phyloP scores from a whole-genome alignment of 2,113 vertebrate species.

The Benitochromis conjunctus region DNA sequence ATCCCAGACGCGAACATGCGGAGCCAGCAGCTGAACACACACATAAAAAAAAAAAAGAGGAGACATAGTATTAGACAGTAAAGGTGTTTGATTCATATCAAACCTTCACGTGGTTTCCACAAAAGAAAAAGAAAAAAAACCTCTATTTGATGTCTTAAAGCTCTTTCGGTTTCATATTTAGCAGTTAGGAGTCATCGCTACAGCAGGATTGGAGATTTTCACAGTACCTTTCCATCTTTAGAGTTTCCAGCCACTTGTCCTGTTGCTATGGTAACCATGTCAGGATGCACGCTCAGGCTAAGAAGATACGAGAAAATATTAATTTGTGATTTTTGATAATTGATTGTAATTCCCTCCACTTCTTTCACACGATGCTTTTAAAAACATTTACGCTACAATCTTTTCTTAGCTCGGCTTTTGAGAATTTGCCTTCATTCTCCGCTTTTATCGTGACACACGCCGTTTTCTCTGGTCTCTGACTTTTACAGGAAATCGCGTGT shows the following conservation, averaged over 20 bases:
- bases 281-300: constrained; percentile 88
- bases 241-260: constrained; percentile 89
- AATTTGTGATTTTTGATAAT: neutral
- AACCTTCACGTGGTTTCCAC: neutral
- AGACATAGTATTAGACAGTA: too few species aligned
- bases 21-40: constrained; percentile 71
- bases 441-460: neutral
- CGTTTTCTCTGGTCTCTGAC: neutral
- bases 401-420: neutral
- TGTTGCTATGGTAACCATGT: constrained; percentile 91
- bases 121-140: neutral
- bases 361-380: neutral
- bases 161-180: neutral
- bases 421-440: too few species aligned
- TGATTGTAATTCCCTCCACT: neutral
- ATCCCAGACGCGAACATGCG: constrained; percentile 89
- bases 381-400: neutral
- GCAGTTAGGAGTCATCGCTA: neutral
- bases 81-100: neutral
- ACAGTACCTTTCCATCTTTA: constrained; percentile 87
- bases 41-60: neutral
- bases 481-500: neutral
- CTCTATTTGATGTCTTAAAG: neutral
- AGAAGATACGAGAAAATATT: neutral
- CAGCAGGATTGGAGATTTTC: neutral